A percentile compares a stretch with the other conserved stretches of the same genome.
phyloP scores from a whole-genome alignment of 2,888 invertebrate genomes.

The Aspidiotus destructor region DNA sequence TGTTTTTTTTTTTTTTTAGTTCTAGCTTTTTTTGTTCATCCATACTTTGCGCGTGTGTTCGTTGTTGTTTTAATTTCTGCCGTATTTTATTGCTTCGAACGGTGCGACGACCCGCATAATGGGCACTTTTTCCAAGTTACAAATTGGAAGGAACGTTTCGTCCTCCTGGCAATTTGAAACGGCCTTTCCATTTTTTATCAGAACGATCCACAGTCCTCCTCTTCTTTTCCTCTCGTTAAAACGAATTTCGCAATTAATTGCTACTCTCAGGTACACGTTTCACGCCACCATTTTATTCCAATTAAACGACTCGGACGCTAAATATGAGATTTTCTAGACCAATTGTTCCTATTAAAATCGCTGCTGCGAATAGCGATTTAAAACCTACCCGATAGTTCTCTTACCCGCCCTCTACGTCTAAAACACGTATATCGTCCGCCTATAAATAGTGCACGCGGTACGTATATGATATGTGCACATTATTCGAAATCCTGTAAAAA shows the following conservation, averaged over 20 bases:
- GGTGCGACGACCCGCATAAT: slow-evolving; percentile 18
- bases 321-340: slow-evolving; percentile 2
- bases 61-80: slow-evolving; percentile 19
- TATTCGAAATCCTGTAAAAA: not conserved
- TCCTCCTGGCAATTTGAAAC: slow-evolving; percentile 5
- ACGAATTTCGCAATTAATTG: slow-evolving; percentile 22
- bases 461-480: not conserved
- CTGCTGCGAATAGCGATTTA: not conserved
- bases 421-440: not conserved
- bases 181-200: slow-evolving; percentile 28
- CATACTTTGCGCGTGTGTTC: not conserved
- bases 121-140: slow-evolving; percentile 18
- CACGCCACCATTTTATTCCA: slow-evolving; percentile 4
- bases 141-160: slow-evolving; percentile 27
- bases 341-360: slow-evolving; percentile 4
- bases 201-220: slow-evolving; percentile 10
- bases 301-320: not conserved
- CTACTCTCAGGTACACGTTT: slow-evolving; percentile 26
- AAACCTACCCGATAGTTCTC: not conserved
- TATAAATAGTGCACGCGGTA: too few species aligned
- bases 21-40: not conserved
- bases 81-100: slow-evolving; percentile 16
- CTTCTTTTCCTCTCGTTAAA: not conserved
- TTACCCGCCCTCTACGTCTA: not conserved
- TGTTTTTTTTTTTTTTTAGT: slow-evolving; percentile 9